Conservation (phyloP, 2,888 invertebrate genomes). For the Agrotis puta region DNA sequence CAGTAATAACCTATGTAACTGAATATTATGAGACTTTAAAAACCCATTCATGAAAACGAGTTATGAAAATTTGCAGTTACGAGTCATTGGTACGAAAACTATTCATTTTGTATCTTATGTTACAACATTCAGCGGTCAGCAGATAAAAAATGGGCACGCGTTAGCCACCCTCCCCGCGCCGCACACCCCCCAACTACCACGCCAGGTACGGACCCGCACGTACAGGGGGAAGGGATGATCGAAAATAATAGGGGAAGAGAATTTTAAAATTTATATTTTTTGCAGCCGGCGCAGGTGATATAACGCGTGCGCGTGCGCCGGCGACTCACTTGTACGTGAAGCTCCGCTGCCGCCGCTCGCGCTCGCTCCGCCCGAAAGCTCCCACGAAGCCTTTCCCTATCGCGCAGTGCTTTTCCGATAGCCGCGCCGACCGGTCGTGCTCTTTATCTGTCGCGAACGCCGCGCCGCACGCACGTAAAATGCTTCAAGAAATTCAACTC, state of each 20-base stretch:
- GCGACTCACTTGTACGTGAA: constrained; percentile 89
- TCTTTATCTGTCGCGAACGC: constrained; percentile 67
- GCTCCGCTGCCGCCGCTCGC: constrained; percentile 84
- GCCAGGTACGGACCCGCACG: constrained; percentile 90
- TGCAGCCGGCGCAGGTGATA: constrained; percentile 91
- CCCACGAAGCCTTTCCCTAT: constrained; percentile 76
- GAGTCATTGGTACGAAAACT: constrained; percentile 27
- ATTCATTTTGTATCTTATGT: constrained; percentile 67
- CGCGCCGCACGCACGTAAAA: constrained; percentile 85
- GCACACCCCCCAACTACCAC: constrained; percentile 72
- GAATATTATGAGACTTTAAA: constrained; percentile 10
- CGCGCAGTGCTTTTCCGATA: constrained; percentile 82
- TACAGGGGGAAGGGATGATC: constrained; percentile 90
- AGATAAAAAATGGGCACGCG: constrained; percentile 88
- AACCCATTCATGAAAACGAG: constrained; percentile 12
- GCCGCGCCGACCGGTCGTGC: constrained; percentile 83
- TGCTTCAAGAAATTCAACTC: constrained; percentile 90
- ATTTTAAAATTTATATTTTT: constrained; percentile 91
- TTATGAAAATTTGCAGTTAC: constrained; percentile 21
- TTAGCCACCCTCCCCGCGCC: constrained; percentile 76
- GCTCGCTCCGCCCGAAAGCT: constrained; percentile 73
- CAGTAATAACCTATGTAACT: background rate
- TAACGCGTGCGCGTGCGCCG: constrained; percentile 89
- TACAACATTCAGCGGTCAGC: constrained; percentile 82
- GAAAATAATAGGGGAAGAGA: constrained; percentile 91